Conservation (phyloP, 2,113 vertebrate genomes). For the Peromyscus leucopus region DNA sequence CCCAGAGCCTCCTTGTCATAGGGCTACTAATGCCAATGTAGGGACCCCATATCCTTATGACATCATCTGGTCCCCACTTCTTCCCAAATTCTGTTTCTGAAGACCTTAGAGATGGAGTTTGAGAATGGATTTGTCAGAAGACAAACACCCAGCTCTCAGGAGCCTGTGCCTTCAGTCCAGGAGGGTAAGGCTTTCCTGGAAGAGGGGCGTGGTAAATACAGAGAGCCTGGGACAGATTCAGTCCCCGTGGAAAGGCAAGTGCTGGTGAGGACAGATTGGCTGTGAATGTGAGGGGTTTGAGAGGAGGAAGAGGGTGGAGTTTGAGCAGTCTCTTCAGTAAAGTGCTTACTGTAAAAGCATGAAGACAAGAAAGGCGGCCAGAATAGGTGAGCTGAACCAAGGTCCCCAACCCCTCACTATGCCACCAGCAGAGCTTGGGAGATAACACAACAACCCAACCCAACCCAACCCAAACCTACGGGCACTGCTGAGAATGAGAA, state of each 20-base stretch:
- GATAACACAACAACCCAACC: not conserved
- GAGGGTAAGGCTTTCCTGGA: not conserved
- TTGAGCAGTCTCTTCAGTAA: not conserved
- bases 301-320: not conserved
- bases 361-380: not conserved
- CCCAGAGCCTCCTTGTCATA: not conserved
- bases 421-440: not conserved
- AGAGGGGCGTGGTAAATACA: not conserved
- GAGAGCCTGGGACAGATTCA: not conserved
- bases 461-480: not conserved
- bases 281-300: too few species aligned
- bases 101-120: not conserved
- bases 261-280: not conserved
- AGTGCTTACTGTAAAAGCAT: too few species aligned
- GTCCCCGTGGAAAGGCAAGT: not conserved
- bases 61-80: not conserved
- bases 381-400: not conserved
- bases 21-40: not conserved
- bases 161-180: not conserved
- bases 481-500: slow-evolving; percentile 88
- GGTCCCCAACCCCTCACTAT: not conserved
- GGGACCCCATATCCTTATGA: not conserved
- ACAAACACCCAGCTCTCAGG: not conserved
- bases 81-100: not conserved
- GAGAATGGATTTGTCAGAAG: not conserved